Conservation (phyloP, 2,888 invertebrate genomes). For the Amblyjoppa proteus region DNA sequence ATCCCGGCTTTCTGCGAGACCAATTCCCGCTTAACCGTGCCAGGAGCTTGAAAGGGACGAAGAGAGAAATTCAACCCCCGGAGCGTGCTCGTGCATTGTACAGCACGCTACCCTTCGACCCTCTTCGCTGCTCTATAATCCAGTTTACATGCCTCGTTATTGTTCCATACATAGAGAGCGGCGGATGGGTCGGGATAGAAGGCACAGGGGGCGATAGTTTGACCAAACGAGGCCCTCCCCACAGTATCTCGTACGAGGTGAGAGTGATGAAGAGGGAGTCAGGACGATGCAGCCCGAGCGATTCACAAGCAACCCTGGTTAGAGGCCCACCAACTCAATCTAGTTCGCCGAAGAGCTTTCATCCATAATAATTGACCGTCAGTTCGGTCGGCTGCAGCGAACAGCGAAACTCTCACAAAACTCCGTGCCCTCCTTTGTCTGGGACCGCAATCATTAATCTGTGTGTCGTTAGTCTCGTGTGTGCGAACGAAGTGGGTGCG, state of each 20-base stretch:
- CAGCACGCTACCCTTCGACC: not conserved
- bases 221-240: slow-evolving; percentile 9
- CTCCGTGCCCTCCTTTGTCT: slow-evolving; percentile 8
- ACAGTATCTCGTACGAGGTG: slow-evolving; percentile 4
- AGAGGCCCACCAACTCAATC: slow-evolving; percentile 19
- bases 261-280: not conserved
- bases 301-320: slow-evolving; percentile 2
- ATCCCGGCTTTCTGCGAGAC: not conserved
- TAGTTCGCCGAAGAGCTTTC: slow-evolving; percentile 4
- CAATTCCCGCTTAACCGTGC: slow-evolving; percentile 7
- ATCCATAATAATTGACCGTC: slow-evolving; percentile 32
- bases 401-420: slow-evolving; percentile 18
- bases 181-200: not conserved
- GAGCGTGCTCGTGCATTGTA: slow-evolving; percentile 4
- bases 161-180: slow-evolving; percentile 15
- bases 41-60: slow-evolving; percentile 4
- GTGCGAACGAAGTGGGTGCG: not conserved
- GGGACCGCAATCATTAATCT: slow-evolving; percentile 2
- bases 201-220: not conserved
- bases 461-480: slow-evolving; percentile 4
- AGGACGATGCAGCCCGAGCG: not conserved
- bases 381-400: slow-evolving; percentile 9
- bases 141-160: slow-evolving; percentile 21
- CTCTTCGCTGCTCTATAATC: slow-evolving; percentile 8
- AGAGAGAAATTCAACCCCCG: slow-evolving; percentile 16